Evolutionary conservation across 2,888 invertebrate genomes (phyloP).

Genomic region (Oscheius sp.): DNA sequence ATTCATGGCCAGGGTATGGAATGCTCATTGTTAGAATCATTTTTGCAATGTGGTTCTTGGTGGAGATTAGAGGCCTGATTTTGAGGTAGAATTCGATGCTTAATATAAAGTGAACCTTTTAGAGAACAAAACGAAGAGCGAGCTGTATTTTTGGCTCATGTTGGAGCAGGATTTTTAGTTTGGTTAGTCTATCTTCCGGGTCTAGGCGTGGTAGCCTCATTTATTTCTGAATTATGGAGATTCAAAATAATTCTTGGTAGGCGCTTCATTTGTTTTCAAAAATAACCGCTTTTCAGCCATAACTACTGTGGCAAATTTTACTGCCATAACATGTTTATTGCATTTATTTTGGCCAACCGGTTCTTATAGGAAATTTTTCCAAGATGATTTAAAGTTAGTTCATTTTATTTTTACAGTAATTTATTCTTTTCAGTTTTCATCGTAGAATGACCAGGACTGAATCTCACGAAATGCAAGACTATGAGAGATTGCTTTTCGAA

Average conservation of each 20-base stretch:
- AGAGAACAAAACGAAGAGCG: conserved; percentile 83
- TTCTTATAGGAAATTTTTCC: conserved; percentile 60
- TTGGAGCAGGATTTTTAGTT: conserved; percentile 94
- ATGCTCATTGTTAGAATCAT: conserved; percentile 85
- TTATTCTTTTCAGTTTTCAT: conserved; percentile 41
- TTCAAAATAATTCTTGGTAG: conserved; percentile 89
- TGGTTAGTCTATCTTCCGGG: conserved; percentile 98
- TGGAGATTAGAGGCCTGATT: conserved; percentile 81
- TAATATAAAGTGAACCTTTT: conserved; percentile 13
- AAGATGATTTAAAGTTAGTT: conserved; percentile 50
- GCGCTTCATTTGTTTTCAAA: conserved; percentile 53
- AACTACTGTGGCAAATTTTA: conserved; percentile 85
- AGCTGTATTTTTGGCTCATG: conserved; percentile 90
- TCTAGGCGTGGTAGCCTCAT: conserved; percentile 88
- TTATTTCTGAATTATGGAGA: conserved; percentile 92
- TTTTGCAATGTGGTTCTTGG: conserved; percentile 89
- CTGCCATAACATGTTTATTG: conserved; percentile 92
- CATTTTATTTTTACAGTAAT: not conserved
- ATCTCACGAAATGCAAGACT: conserved; percentile 57
- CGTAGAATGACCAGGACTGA: conserved; percentile 46
- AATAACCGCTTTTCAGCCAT: conserved; percentile 79
- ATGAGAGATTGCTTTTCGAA: conserved; percentile 48
- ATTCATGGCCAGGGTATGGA: conserved; percentile 96
- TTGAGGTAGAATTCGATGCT: conserved; percentile 71
- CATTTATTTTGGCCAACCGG: conserved; percentile 94